Base-by-base conservation (phyloP, 2,888 invertebrate species). In the Agrochola litura region DNA sequence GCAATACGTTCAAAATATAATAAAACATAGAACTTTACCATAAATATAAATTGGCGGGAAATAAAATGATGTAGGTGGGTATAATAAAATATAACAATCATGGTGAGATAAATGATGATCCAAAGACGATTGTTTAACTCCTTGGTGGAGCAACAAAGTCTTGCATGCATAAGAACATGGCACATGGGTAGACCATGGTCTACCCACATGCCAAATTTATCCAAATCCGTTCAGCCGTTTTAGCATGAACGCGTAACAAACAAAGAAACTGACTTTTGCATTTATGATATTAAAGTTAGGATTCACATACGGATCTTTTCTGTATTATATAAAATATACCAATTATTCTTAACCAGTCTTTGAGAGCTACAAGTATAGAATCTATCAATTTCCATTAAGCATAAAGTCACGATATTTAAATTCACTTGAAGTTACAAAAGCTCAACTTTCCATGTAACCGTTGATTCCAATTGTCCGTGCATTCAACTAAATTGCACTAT, bases 1-100 rank as follows among this genome's bases (percentile, higher is more conserved):
- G 75, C 77, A 78, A 65, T 77, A 82, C 79, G 78, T 82, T 74
- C 79, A 46, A 78, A 83, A 72, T 82, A 64, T 54, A 77, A 77
- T 76, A 74, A 73, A 78, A 72, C 73, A 86, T 61, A 75, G 72
- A 73, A 77, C 67, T 79, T 85, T 67, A 52, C 68, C 63, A 63
- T 85, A 85, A 85, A 79, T 46, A 72, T 77, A 74, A 76, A 84
- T 75, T 73, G 77, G 43, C 43, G 46, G n/a, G 63, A 73, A 74
- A 67, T 81, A 73, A 69, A 66, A 25, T 75, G 25, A 43, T 68
- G 30, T 73, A 54, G 37, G 14, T 73, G 46, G 43, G 14, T 58
- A 25, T 52, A 49, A 46, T 64, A 68, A 72, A 60, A 65, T 65
- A 37, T 56, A 22, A 25, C 30, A 60, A 58, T 14, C 25, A 68